Evolutionary conservation across 2,797 vertebrate species (phyloP), one percentile per base, ranked within the genome.

Genomic region (Hoplostethus mediterraneus): DNA sequence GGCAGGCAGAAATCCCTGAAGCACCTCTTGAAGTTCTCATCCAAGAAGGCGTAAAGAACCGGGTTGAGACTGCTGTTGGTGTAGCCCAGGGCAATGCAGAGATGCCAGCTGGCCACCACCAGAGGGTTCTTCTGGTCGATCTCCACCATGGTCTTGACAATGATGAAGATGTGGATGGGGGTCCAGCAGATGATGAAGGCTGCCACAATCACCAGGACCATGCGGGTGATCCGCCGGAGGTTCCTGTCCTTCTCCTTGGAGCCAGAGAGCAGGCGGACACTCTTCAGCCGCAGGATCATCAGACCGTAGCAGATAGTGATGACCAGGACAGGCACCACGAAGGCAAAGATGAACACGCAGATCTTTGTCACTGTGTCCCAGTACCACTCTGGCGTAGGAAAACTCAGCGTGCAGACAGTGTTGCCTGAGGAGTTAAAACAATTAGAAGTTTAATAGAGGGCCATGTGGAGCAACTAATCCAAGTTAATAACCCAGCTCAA

Each of bases 51-150:
- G 0, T 99, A 99, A 13, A 99, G 95, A 59, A 99, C 93, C 0
- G 98, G 98, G 89, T 99, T 99, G 85, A 99, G 96, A 83, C 98
- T 98, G 94, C 98, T 99, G 94, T 99, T 99, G 93, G 95, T 96
- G 70, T 99, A 99, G 57, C 98, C 98, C 75, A 99, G 91, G 1
- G 98, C 98, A 0, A 99, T 99, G 92, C 97, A 99, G 85, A 99
- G 95, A 59, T 99, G 98, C 95, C 98, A 96, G 90, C 95, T 94
- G 72, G 96, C 96, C 79, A 95, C 83, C 75, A 98, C 96, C 0
- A 97, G 86, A 6, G 95, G 96, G 85, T 97, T 97, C 57, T 92
- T 95, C 76, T 90, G 91, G 82, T 98, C 81, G 2, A 98, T 96
- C 69, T 95, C 89, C 88, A 98, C 96, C 89, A 98, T 90, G 0